phyloP scores from a whole-genome alignment of 2,113 vertebrate species.

The Illadopsis cleaveri region DNA sequence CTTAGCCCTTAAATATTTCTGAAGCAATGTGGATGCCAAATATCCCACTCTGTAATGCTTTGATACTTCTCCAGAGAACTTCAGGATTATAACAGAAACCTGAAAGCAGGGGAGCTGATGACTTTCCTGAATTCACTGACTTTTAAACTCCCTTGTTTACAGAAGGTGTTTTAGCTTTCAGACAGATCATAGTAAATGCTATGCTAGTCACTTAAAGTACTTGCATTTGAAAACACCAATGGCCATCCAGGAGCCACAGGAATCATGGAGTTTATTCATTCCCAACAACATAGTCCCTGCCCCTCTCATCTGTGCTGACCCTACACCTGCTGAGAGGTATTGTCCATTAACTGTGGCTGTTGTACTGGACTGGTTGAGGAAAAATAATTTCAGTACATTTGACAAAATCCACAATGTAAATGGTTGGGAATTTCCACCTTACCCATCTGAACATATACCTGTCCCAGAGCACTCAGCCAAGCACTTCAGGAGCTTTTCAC shows the following conservation, averaged over 20 bases:
- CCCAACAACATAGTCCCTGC: neutral
- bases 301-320: neutral
- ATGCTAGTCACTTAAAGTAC: neutral
- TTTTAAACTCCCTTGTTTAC: neutral
- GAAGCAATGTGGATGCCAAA: neutral
- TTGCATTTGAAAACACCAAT: neutral
- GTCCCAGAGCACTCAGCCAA: neutral
- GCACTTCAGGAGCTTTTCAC: neutral
- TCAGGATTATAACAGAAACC: neutral
- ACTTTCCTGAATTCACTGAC: neutral
- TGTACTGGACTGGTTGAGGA: neutral
- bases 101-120: neutral
- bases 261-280: neutral
- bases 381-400: neutral
- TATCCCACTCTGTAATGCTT: neutral
- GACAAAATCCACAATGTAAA: neutral
- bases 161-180: neutral
- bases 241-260: neutral
- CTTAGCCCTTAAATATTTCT: neutral
- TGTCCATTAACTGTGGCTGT: neutral
- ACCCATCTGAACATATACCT: fast-evolving
- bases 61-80: neutral
- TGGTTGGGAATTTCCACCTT: neutral
- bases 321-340: neutral
- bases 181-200: neutral